phyloP scores from a whole-genome alignment of 2,113 vertebrate genomes.

The Agelaius tricolor region DNA sequence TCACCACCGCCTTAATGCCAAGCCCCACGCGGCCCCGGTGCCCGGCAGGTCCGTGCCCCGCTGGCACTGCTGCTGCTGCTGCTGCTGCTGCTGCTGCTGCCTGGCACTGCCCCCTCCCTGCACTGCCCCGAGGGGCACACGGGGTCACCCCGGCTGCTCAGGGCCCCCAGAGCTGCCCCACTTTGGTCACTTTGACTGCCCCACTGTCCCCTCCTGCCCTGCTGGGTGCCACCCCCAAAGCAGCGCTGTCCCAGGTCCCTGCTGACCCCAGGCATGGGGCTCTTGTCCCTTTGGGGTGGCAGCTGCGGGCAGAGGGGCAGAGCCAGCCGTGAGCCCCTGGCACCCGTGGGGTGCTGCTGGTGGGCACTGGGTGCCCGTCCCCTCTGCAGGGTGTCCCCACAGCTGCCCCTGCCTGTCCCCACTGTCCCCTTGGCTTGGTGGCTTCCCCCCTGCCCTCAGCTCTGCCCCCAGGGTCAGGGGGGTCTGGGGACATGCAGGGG shows the following conservation, averaged over 20 bases:
- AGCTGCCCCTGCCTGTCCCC: not conserved
- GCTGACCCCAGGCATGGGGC: not conserved
- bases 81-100: not conserved
- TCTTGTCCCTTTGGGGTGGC: fast-evolving
- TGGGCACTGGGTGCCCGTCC: not conserved
- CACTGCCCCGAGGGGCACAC: not conserved
- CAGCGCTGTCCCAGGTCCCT: not conserved
- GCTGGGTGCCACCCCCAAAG: not conserved
- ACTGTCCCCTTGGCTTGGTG: fast-evolving
- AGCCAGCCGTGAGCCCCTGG: fast-evolving
- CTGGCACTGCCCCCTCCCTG: not conserved
- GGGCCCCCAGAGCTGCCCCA: not conserved
- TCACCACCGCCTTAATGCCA: not conserved
- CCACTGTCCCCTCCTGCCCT: not conserved
- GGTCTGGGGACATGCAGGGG: fast-evolving
- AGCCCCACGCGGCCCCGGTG: not conserved
- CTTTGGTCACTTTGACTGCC: not conserved
- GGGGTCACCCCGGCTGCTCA: not conserved
- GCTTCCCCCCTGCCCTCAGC: not conserved
- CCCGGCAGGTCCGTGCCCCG: not conserved
- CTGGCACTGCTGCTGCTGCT: not conserved
- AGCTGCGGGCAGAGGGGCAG: not conserved
- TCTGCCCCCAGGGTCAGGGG: not conserved
- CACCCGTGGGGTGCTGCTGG: not conserved
- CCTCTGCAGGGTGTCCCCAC: not conserved